Evolutionary conservation across 2,888 invertebrate genomes (phyloP).

Genomic region (Rhaphigaster nebulosa): DNA sequence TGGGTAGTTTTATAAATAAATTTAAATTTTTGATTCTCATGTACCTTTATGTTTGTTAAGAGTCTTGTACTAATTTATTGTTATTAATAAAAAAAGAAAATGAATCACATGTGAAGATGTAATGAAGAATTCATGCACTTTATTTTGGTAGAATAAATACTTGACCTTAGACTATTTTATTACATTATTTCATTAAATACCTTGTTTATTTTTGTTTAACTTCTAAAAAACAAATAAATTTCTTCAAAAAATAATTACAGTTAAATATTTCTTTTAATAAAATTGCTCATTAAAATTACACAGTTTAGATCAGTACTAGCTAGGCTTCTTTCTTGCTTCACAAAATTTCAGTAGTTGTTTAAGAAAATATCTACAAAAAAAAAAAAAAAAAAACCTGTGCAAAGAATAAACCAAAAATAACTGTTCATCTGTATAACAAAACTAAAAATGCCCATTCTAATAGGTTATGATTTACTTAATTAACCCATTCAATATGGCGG

Average conservation of each 20-base stretch:
- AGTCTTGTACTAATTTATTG: constrained; percentile 55
- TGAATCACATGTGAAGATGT: constrained; percentile 58
- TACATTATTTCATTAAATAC: constrained; percentile 7
- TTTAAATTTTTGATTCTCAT: constrained; percentile 53
- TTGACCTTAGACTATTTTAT: constrained; percentile 52
- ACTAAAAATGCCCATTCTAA: too few species aligned
- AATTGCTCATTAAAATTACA: too few species aligned
- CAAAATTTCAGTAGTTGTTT: too few species aligned
- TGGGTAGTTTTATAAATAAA: constrained; percentile 56
- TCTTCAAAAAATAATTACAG: neutral
- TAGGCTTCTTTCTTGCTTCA: too few species aligned
- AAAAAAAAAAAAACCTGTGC: too few species aligned
- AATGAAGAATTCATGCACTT: constrained; percentile 61
- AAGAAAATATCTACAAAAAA: too few species aligned
- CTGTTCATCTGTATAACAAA: too few species aligned
- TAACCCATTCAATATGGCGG: too few species aligned
- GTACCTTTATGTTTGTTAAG: constrained; percentile 55
- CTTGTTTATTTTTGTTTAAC: neutral
- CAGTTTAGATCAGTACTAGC: too few species aligned
- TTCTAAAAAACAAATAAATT: neutral
- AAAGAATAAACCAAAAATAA: too few species aligned
- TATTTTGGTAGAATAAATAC: constrained; percentile 62
- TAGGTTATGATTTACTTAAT: too few species aligned
- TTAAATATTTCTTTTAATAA: neutral
- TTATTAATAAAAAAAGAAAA: constrained; percentile 57